These are phyloP conservation scores for Cantharis nigra DNA, from an alignment of 2,888 invertebrate genomes.

Conservation along the genomic window DNA sequence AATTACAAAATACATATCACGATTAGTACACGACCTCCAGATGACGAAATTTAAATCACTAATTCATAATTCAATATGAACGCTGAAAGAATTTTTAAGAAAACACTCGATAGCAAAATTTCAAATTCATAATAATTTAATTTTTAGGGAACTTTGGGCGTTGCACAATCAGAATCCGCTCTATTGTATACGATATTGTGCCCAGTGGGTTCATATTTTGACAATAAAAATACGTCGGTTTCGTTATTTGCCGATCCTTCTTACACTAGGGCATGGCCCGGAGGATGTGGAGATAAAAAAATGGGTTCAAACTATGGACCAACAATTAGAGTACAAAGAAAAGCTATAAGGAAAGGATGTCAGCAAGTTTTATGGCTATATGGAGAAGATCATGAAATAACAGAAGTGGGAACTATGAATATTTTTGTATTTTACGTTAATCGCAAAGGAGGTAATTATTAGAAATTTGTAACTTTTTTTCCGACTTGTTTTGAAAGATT, in stretches of 20 bases:
- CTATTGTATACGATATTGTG: conserved; percentile 89
- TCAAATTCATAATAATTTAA: not conserved
- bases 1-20: conserved; percentile 1
- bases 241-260: conserved; percentile 91
- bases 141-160: conserved; percentile 86
- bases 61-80: not conserved
- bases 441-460: conserved; percentile 74
- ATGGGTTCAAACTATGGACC: conserved; percentile 94
- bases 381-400: conserved; percentile 89
- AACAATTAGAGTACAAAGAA: conserved; percentile 81
- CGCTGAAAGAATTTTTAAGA: not conserved
- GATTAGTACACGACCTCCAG: conserved; percentile 3
- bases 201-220: conserved; percentile 93
- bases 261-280: conserved; percentile 87
- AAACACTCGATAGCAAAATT: not conserved
- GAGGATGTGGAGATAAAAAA: conserved; percentile 92
- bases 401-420: conserved; percentile 99
- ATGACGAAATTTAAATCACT: conserved; percentile 8
- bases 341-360: conserved; percentile 74
- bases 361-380: conserved; percentile 97
- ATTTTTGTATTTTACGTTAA: conserved; percentile 88
- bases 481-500: not conserved
- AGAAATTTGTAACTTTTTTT: not conserved
- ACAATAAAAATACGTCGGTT: conserved; percentile 64
- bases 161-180: conserved; percentile 84